Evolutionary conservation across 2,797 vertebrate species (phyloP).

Genomic region (Euphonia xanthogaster): DNA sequence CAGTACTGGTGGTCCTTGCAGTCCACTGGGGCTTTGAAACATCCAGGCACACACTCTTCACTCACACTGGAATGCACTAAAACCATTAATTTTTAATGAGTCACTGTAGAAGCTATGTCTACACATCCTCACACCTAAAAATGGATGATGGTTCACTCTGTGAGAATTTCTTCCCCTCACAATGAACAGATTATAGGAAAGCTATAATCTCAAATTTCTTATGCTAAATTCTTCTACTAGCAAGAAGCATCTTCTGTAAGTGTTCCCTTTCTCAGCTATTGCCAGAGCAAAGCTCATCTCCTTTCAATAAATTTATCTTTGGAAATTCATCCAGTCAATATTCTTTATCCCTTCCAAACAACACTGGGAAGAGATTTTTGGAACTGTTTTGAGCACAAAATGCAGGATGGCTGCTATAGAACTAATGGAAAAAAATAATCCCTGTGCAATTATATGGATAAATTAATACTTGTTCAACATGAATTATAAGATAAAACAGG

Average conservation of each 20-base stretch:
- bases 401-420: neutral
- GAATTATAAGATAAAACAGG: neutral
- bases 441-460: neutral
- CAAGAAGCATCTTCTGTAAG: neutral
- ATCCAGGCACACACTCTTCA: neutral
- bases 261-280: neutral
- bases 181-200: neutral
- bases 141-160: neutral
- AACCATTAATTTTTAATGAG: neutral
- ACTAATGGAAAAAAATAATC: neutral
- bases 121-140: neutral
- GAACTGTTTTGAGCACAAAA: neutral
- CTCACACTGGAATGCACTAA: neutral
- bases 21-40: neutral
- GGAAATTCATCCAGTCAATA: neutral
- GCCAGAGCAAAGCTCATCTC: neutral
- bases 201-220: neutral
- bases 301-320: neutral
- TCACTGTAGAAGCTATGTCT: neutral
- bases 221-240: neutral
- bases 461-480: neutral
- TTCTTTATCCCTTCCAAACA: neutral
- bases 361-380: neutral
- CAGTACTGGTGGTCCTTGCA: neutral
- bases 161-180: neutral